phyloP scores from a whole-genome alignment of 2,888 invertebrate genomes.

The Leistus spinibarbis region DNA sequence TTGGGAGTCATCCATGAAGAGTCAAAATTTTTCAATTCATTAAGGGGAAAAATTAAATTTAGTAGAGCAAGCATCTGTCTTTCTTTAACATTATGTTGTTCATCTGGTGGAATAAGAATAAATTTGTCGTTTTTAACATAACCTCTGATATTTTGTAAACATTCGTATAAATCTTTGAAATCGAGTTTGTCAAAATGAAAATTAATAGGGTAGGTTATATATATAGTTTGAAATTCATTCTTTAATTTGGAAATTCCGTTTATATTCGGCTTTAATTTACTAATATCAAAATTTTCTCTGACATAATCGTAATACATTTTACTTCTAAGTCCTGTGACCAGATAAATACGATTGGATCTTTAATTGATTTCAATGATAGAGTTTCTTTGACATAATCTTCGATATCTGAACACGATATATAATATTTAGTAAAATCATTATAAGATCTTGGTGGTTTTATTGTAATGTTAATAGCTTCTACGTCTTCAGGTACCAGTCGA shows the following conservation, averaged over 20 bases:
- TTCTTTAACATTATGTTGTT: not conserved
- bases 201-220: not conserved
- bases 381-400: slow-evolving; percentile 12
- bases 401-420: slow-evolving; percentile 20
- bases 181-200: not conserved
- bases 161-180: not conserved
- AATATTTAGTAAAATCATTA: not conserved
- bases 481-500: too few relatives aligned
- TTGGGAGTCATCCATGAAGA: not conserved
- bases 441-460: not conserved
- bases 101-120: not conserved
- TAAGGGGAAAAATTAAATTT: not conserved
- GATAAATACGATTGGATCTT: not conserved
- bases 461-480: too few relatives aligned
- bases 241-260: not conserved
- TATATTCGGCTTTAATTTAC: not conserved
- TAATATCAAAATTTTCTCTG: not conserved
- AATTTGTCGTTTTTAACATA: not conserved
- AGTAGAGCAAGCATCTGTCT: not conserved
- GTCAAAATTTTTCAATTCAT: not conserved
- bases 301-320: not conserved
- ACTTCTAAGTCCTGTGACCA: not conserved
- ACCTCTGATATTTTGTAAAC: not conserved
- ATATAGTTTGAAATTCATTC: not conserved
- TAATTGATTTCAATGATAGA: not conserved